Evolutionary conservation across 2,797 vertebrate species (phyloP).

Genomic region (Brachymystax lenok): DNA sequence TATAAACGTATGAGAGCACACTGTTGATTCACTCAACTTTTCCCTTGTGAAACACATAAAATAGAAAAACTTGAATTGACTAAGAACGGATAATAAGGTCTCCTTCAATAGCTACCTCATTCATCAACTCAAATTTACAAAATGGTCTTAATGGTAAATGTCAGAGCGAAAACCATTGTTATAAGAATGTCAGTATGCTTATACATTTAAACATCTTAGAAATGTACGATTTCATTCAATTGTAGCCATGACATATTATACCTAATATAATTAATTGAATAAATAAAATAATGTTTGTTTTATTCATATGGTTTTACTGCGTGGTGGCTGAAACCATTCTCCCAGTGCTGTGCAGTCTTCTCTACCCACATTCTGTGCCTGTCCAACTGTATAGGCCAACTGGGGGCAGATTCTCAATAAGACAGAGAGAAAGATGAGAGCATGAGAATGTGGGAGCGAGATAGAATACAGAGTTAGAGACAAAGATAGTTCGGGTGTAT

Average conservation of each 20-base stretch:
- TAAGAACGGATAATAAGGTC: constrained; percentile 42
- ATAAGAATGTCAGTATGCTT: constrained; percentile 15
- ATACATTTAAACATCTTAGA: constrained; percentile 36
- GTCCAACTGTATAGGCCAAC: constrained; percentile 22
- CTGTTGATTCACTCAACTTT: constrained; percentile 25
- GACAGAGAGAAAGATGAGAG: constrained; percentile 24
- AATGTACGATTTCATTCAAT: constrained; percentile 45
- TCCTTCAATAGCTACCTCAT: constrained; percentile 47
- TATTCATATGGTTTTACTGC: constrained; percentile 44
- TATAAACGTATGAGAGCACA: constrained; percentile 30
- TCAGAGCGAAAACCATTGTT: too few species aligned
- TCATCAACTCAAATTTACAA: constrained; percentile 76
- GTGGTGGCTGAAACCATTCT: constrained; percentile 51
- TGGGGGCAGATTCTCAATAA: constrained; percentile 19
- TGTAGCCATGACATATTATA: constrained; percentile 56
- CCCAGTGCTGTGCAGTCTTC: constrained; percentile 47
- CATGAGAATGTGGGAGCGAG: constrained; percentile 10
- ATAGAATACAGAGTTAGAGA: constrained; percentile 28
- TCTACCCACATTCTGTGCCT: constrained; percentile 39
- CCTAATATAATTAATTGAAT: constrained; percentile 78
- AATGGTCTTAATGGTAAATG: too few species aligned
- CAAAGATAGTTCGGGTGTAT: constrained; percentile 6
- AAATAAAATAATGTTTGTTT: constrained; percentile 74
- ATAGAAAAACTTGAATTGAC: constrained; percentile 39
- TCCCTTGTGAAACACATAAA: constrained; percentile 49